Base-by-base conservation (phyloP, 2,888 invertebrate genomes). In the Cheilosia vernalis region DNA sequence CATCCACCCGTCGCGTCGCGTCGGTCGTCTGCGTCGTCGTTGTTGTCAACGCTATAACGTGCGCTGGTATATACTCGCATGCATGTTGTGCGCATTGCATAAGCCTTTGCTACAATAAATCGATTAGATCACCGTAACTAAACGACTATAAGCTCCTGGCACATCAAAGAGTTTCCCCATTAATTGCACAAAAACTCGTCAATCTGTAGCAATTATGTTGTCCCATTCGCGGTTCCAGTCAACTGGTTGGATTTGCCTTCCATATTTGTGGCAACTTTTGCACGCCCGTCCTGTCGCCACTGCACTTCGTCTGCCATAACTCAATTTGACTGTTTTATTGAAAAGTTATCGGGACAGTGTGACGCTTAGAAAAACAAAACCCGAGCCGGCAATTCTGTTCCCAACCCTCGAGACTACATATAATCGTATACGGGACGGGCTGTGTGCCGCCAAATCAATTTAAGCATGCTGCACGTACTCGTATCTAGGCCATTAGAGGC, bases 131-230 rank as follows among this genome's bases (percentile, higher is more conserved):
- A 55, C 51, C 76, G 81, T 81, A 85, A 72, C 73, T 66, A 72
- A 49, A 24, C 51, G 51, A 51, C 24, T 24, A 15, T 24, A 15
- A 24, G 76, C 85, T 85, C 85, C 81, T 85, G 80, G 80, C 76
- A 81, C 81, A 81, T 81, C 85, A 85, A 80, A 81, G 72, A 33
- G 47, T 55, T 77, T 60, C 47, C 55, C 19, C 15, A 13, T 42
- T 44, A 70, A 60, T 77, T 64, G 76, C 69, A 58, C 27, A 72
- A 76, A 81, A 72, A 55, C 66, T 77, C 81, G 81, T 85, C 85
- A 85, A 81, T 85, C 80, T 80, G 81, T 63, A 66, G 76, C 85
- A 77, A 85, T 85, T 85, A 81, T 81, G 76, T 81, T 81, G 72
- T 80, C 67, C 82, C 72, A 44, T 70, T 76, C 27, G 64, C 70